phyloP scores from a whole-genome alignment of 2,888 invertebrate species.

The Drosophila falleni region DNA sequence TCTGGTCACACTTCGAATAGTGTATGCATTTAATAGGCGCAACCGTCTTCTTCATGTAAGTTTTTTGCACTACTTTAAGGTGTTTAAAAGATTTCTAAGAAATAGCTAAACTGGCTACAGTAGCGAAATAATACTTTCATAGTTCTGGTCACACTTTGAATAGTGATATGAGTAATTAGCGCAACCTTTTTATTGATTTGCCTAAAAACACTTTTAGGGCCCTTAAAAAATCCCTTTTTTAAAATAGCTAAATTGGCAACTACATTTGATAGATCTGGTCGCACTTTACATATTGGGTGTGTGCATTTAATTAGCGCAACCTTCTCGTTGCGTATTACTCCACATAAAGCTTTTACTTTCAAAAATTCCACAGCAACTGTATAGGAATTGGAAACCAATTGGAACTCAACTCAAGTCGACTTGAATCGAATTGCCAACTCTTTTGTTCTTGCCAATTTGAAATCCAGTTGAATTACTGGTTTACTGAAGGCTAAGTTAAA shows the following conservation, averaged over 20 bases:
- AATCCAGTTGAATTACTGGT: constrained; percentile 60
- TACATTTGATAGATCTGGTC: neutral
- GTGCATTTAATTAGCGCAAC: constrained; percentile 51
- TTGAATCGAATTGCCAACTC: constrained; percentile 10
- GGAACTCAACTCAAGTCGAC: neutral
- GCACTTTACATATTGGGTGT: constrained; percentile 2
- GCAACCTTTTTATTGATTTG: neutral
- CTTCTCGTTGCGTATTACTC: constrained; percentile 48
- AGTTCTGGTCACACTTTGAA: too few relatives aligned
- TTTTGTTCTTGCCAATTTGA: constrained; percentile 35
- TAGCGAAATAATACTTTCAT: too few relatives aligned
- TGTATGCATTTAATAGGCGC: too few relatives aligned
- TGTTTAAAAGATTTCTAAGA: too few relatives aligned
- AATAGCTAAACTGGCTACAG: neutral
- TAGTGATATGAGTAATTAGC: too few relatives aligned
- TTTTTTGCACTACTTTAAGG: too few relatives aligned
- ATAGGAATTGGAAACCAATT: constrained; percentile 16
- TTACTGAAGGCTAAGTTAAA: constrained; percentile 62
- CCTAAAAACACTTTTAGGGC: too few relatives aligned
- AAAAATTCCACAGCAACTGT: constrained; percentile 58
- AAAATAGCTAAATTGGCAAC: too few relatives aligned
- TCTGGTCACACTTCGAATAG: too few relatives aligned
- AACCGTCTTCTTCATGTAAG: too few relatives aligned
- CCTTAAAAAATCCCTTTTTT: too few relatives aligned
- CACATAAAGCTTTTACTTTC: constrained; percentile 74